Conservation (phyloP, 2,113 vertebrate species). For the Pachycephala philippinensis region DNA sequence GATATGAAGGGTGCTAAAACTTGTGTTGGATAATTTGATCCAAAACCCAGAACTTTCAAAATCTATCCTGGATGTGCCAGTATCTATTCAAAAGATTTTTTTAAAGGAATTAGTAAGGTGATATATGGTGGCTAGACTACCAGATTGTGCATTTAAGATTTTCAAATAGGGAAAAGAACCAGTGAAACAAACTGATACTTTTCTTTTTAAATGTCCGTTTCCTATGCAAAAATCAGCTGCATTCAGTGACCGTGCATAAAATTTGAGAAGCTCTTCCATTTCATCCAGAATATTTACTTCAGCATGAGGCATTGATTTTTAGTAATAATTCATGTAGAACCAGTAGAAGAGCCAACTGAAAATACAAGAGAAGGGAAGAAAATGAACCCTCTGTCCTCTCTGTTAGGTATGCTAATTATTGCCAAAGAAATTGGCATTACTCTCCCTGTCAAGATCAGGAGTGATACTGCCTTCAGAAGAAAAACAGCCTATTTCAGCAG, state of each 20-base stretch:
- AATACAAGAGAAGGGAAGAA: background rate
- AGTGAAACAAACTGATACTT: background rate
- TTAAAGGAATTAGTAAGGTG: background rate
- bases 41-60: background rate
- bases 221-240: background rate
- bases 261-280: background rate
- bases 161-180: background rate
- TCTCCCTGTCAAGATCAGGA: background rate
- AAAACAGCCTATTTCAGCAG: background rate
- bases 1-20: background rate
- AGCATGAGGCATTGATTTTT: background rate
- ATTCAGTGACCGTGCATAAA: background rate
- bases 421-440: background rate
- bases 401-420: background rate
- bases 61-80: background rate
- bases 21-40: background rate
- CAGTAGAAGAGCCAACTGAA: background rate
- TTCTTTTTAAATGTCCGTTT: background rate
- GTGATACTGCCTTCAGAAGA: background rate
- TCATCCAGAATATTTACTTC: background rate
- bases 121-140: background rate
- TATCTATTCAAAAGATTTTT: background rate
- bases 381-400: background rate
- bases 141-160: background rate
- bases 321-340: background rate